phyloP scores from a whole-genome alignment of 2,888 invertebrate species.

The Dione juno region DNA sequence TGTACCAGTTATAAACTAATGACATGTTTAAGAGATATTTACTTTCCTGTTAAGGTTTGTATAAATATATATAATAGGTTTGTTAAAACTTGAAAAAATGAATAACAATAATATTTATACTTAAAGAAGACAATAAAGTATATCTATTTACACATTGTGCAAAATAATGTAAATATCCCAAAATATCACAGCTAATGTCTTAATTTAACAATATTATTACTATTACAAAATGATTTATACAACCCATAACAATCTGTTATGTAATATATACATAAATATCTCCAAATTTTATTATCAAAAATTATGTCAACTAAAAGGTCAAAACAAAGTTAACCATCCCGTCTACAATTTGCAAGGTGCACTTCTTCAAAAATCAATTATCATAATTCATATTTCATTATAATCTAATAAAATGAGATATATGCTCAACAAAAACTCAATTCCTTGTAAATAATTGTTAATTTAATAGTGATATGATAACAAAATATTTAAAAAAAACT shows the following conservation, averaged over 20 bases:
- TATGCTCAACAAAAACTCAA: constrained; percentile 2
- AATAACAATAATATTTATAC: not conserved
- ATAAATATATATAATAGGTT: constrained; percentile 8
- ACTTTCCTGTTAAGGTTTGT: constrained; percentile 27
- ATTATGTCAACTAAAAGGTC: constrained; percentile 21
- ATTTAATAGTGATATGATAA: constrained; percentile 20
- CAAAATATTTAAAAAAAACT: constrained; percentile 30
- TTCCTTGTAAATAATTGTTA: constrained; percentile 21
- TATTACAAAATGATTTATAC: constrained; percentile 25
- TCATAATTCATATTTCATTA: no score
- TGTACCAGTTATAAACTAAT: constrained; percentile 22
- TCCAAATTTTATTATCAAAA: constrained; percentile 20
- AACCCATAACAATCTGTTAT: constrained; percentile 27
- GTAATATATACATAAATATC: constrained; percentile 31
- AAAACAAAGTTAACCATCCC: constrained; percentile 29
- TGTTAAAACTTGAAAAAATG: no score
- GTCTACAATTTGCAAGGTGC: constrained; percentile 33
- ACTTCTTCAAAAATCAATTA: constrained; percentile 10
- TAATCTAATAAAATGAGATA: constrained; percentile 10
- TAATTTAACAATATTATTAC: constrained; percentile 9
- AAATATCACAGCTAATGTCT: not conserved
- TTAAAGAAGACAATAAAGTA: constrained; percentile 2
- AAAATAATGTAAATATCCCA: not conserved
- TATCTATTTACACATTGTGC: not conserved
- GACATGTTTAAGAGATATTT: constrained; percentile 28